Percentiles rank a stretch among this genome's conserved stretches.
phyloP scores from a whole-genome alignment of 2,113 vertebrate genomes.

The Rana temporaria region DNA sequence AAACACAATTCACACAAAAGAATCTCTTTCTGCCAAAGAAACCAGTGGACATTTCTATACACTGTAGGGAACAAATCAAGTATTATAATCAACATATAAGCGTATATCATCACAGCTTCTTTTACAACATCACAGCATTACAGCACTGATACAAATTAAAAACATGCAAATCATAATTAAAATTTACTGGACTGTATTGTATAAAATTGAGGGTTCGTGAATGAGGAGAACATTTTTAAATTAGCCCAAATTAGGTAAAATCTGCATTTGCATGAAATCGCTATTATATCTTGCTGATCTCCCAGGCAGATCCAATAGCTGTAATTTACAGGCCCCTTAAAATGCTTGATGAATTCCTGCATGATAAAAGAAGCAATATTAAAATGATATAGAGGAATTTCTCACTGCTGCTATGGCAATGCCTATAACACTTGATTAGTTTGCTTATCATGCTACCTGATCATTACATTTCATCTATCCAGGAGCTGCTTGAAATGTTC shows the following conservation, averaged over 20 bases:
- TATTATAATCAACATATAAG: constrained; percentile 15
- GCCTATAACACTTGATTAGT: constrained; percentile 27
- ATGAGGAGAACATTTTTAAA: constrained; percentile 35
- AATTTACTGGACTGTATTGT: constrained; percentile 34
- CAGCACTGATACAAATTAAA: constrained; percentile 26
- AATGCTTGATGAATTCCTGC: constrained; percentile 3
- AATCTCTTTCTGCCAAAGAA: background rate
- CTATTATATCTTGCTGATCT: constrained; percentile 15
- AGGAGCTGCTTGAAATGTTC: background rate
- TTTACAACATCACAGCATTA: background rate
- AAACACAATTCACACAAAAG: background rate
- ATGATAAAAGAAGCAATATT: constrained; percentile 40
- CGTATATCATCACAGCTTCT: constrained; percentile 8
- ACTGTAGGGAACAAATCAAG: background rate
- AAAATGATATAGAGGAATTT: constrained; percentile 16
- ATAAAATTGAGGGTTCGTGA: constrained; percentile 23
- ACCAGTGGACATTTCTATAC: background rate
- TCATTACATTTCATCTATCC: constrained; percentile 16
- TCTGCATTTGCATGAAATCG: constrained; percentile 29
- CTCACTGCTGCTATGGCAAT: constrained; percentile 12
- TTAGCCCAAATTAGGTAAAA: constrained; percentile 38
- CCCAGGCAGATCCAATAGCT: constrained; percentile 31
- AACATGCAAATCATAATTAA: constrained; percentile 1
- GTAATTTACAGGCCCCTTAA: constrained; percentile 42
- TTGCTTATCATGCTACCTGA: constrained; percentile 12